Conservation (phyloP, 2,888 invertebrate species). For the Eilema sororculum region DNA sequence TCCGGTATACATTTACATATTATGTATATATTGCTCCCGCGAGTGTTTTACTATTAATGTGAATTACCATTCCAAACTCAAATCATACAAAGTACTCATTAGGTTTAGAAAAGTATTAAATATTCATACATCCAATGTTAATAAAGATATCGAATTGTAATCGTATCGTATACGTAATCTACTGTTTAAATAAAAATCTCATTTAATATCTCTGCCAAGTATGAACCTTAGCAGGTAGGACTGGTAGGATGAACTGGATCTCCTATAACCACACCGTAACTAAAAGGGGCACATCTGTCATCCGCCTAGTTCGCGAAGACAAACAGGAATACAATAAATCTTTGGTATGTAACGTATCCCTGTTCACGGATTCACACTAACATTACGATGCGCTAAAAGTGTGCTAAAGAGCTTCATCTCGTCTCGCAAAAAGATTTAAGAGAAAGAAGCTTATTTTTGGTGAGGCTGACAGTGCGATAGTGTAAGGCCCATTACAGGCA, state of each 20-base stretch:
- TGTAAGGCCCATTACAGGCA: constrained; percentile 85
- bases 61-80: no score
- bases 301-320: constrained; percentile 17
- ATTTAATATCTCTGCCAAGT: no score
- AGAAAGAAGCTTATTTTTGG: constrained; percentile 82
- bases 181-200: no score
- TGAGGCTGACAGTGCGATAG: constrained; percentile 84
- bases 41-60: no score
- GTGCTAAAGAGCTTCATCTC: constrained; percentile 65
- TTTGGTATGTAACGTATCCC: constrained; percentile 23
- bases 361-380: constrained; percentile 45
- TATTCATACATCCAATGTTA: no score
- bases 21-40: no score
- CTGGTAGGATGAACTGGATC: neutral
- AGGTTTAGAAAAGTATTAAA: no score
- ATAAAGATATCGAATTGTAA: no score
- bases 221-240: neutral
- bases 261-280: neutral
- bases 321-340: constrained; percentile 45
- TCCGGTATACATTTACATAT: no score
- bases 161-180: no score
- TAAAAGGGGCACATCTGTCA: neutral
- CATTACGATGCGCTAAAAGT: constrained; percentile 51
- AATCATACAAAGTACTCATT: no score
- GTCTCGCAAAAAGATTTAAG: constrained; percentile 68